Evolutionary conservation across 2,113 vertebrate genomes (phyloP), one percentile per base, ranked within the genome.

Genomic region (Carassius carassius): DNA sequence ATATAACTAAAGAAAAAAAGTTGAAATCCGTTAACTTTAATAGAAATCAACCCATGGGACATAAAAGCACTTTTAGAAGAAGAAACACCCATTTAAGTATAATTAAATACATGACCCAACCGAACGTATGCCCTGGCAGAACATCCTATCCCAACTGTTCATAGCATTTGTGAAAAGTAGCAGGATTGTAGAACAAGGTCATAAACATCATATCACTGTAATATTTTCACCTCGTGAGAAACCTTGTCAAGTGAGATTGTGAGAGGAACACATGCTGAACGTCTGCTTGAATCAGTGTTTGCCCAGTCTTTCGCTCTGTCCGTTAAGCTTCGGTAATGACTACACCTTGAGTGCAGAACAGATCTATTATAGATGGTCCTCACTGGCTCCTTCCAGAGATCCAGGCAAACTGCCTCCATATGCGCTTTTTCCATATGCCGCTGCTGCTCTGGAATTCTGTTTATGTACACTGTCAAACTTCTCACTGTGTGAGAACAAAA

Each of bases 391-490:
- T 80, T 91, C 84, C 81, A 81, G 87, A 90, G 90, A 90, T 29
- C 23, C 58, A 54, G 78, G 76, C 73, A 93, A 94, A 90, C 91
- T 87, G 84, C 91, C 94, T 91, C 90, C 93, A 94, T 91, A 94
- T 94, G 92, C 92, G 88, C 85, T 91, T 91, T 92, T 92, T 94
- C 90, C 91, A 90, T 89, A 87, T 90, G 89, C 92, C 83, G 87
- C 91, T 89, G 91, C 90, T 92, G 87, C 89, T 91, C 89, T 93
- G 93, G 93, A 93, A 93, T 93, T 92, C 88, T 78, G 88, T 92
- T 93, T 93, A 92, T 93, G 90, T 92, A 90, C 91, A 91, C 92
- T 93, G 92, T 94, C 92, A 93, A 90, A 93, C 90, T 92, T 91
- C 91, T 93, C 92, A 91, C 90, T 92, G 12, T 16, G 83, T 82